phyloP scores from a whole-genome alignment of 2,888 invertebrate species.

The Serripes groenlandicus region DNA sequence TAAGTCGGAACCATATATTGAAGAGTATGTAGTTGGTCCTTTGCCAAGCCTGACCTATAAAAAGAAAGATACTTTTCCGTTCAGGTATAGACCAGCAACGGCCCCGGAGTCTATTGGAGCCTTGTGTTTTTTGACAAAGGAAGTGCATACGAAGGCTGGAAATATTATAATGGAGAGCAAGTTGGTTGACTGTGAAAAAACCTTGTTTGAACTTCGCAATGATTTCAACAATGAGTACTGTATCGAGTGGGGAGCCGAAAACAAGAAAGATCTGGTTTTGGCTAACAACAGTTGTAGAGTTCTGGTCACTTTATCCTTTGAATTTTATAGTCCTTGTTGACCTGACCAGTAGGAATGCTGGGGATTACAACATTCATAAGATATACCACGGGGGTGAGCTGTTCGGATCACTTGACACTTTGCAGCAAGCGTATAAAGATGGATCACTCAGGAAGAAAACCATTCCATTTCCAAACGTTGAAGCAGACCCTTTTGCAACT shows the following conservation, averaged over 20 bases:
- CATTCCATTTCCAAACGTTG: constrained; percentile 42
- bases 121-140: constrained; percentile 19
- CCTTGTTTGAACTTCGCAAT: constrained; percentile 70
- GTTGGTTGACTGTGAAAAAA: constrained; percentile 55
- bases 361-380: constrained; percentile 65
- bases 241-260: constrained; percentile 59
- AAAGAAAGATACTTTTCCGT: constrained; percentile 63
- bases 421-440: constrained; percentile 57
- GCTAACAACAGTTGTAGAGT: constrained; percentile 70
- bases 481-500: constrained; percentile 45
- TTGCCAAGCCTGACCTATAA: constrained; percentile 70
- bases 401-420: constrained; percentile 66
- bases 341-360: constrained; percentile 66
- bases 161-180: constrained; percentile 72
- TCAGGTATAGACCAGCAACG: constrained; percentile 69
- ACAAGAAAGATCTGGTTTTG: constrained; percentile 74
- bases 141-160: constrained; percentile 61
- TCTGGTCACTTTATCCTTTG: constrained; percentile 73
- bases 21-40: constrained; percentile 77
- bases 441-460: constrained; percentile 42
- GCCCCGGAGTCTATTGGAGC: constrained; percentile 60
- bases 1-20: constrained; percentile 64
- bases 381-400: constrained; percentile 71
- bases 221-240: constrained; percentile 69
- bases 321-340: constrained; percentile 78